These are phyloP conservation scores for Fragum fragum DNA, from an alignment of 2,888 invertebrate genomes.

Conservation along the genomic window DNA sequence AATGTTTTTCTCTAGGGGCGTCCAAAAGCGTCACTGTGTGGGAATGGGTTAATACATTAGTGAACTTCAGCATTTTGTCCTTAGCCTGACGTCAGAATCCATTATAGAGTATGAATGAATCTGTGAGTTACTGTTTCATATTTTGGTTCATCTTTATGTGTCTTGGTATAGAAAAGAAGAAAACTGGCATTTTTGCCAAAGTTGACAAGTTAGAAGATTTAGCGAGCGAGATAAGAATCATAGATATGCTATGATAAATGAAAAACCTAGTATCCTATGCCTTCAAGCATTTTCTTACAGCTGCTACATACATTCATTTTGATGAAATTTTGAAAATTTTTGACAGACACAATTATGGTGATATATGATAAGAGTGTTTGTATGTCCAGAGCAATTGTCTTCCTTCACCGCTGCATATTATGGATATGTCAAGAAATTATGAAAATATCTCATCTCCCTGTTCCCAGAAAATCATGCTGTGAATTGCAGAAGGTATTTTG, in stretches of 20 bases:
- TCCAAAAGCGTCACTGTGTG: no score
- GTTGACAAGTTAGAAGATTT: conserved; percentile 62
- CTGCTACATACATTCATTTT: conserved; percentile 52
- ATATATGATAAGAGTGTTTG: conserved; percentile 45
- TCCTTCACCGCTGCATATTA: background rate
- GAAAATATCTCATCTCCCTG: background rate
- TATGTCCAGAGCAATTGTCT: conserved; percentile 56
- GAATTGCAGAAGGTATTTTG: conserved; percentile 13
- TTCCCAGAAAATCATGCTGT: background rate
- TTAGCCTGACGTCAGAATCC: no score
- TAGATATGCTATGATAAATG: conserved; percentile 65
- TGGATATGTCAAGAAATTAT: background rate
- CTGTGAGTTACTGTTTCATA: no score
- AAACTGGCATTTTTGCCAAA: conserved; percentile 68
- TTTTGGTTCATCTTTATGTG: conserved; percentile 1
- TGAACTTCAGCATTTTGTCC: no score
- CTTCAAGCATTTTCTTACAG: conserved; percentile 50
- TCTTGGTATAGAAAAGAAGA: background rate
- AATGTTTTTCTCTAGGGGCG: no score
- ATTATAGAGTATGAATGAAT: no score
- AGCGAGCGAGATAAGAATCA: conserved; percentile 47
- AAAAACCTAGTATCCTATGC: conserved; percentile 54
- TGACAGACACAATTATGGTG: conserved; percentile 60
- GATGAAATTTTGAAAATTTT: conserved; percentile 66
- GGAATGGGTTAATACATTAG: no score